Percentiles rank a stretch among this genome's conserved stretches.
Conservation (phyloP, 2,888 invertebrate species). For the Gortyna flavago region DNA sequence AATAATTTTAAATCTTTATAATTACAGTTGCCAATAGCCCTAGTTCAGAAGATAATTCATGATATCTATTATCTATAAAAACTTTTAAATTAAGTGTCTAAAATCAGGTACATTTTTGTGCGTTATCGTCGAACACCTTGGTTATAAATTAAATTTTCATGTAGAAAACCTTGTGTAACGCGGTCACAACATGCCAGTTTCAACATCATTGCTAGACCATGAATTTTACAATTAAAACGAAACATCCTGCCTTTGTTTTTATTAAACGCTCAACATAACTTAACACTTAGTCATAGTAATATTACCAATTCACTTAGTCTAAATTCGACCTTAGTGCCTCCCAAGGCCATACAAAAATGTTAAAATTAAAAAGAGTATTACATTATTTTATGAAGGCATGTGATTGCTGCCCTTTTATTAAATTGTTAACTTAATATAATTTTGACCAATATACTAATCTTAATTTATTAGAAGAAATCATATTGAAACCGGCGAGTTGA, state of each 20-base stretch:
- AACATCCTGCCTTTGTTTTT: constrained; percentile 17
- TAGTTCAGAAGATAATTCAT: constrained; percentile 53
- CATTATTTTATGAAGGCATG: background rate
- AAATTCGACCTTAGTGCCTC: background rate
- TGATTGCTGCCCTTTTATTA: background rate
- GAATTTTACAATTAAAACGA: constrained; percentile 25
- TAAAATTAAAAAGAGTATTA: constrained; percentile 3
- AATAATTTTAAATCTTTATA: constrained; percentile 22
- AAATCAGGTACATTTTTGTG: constrained; percentile 33
- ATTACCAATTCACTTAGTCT: constrained; percentile 43
- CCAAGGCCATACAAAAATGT: background rate
- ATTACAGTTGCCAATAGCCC: constrained; percentile 32
- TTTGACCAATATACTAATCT: constrained; percentile 13
- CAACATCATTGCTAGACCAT: constrained; percentile 41
- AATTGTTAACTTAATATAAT: constrained; percentile 15
- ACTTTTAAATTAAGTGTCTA: constrained; percentile 8
- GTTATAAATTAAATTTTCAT: background rate
- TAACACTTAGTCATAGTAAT: constrained; percentile 19
- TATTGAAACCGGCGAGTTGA: constrained; percentile 37
- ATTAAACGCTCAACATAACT: constrained; percentile 1
- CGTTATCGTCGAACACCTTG: constrained; percentile 16
- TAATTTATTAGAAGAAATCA: constrained; percentile 17
- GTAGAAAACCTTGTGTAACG: background rate
- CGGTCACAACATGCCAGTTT: constrained; percentile 38
- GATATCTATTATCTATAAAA: background rate